Evolutionary conservation across 2,888 invertebrate genomes (phyloP).

Genomic region (Catonia carolina): DNA sequence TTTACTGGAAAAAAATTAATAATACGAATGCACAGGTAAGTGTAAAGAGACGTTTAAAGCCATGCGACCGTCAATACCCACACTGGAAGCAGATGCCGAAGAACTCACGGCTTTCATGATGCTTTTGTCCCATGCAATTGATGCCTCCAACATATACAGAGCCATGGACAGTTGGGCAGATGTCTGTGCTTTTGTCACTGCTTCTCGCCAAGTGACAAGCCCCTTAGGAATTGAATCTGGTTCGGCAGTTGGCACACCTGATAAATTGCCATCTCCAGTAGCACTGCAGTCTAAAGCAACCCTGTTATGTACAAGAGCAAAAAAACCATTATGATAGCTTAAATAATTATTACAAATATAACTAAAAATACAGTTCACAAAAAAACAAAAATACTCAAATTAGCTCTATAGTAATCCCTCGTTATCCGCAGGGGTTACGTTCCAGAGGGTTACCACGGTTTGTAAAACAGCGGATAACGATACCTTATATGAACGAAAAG

Average conservation of each 20-base stretch:
- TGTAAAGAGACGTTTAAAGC: slow-evolving; percentile 19
- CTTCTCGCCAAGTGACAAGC: slow-evolving; percentile 81
- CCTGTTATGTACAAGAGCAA: no score
- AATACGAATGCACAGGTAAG: slow-evolving; percentile 5
- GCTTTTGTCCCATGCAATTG: slow-evolving; percentile 98
- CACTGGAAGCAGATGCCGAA: slow-evolving; percentile 23
- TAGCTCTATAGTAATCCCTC: no score
- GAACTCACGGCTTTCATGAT: slow-evolving; percentile 96
- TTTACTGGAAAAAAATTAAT: slow-evolving; percentile 3
- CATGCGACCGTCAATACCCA: slow-evolving; percentile 25
- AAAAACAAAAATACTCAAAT: no score
- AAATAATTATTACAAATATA: no score
- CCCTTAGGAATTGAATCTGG: slow-evolving; percentile 65
- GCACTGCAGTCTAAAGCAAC: slow-evolving; percentile 41
- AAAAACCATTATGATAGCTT: no score
- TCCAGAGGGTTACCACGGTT: no score
- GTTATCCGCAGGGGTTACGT: no score
- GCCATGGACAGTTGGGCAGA: slow-evolving; percentile 88
- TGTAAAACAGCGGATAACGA: no score
- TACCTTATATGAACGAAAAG: no score
- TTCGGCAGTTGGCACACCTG: slow-evolving; percentile 45
- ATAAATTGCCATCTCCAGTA: slow-evolving; percentile 57
- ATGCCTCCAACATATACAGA: slow-evolving; percentile 80
- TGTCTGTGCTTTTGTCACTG: slow-evolving; percentile 73
- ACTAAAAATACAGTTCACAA: no score